Evolutionary conservation across 2,888 invertebrate genomes (phyloP), one percentile per base, ranked within the genome.

Genomic region (Drosophila subquinaria): DNA sequence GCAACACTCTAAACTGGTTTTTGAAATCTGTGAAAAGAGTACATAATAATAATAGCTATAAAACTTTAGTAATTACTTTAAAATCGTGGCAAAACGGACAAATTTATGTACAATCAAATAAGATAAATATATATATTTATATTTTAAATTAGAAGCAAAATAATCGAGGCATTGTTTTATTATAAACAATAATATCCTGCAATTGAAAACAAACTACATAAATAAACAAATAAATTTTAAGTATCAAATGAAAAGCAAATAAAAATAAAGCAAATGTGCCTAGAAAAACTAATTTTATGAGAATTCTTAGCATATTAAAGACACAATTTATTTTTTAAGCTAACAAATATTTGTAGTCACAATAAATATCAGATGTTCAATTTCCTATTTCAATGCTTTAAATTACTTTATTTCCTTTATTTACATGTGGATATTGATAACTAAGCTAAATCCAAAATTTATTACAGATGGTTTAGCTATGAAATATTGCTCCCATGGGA

Each of bases 381-480:
- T 51, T 0, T 33, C 35, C 23, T 30, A 43, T 0, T 17, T 13
- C 1, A 33, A 42, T 40, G 33, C 6, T 20, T 20, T 4, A 61
- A 51, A 35, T 53, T 17, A 17, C 17, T 17, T 17, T n/a, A 53
- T 47, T 20, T 13, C 35, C 23, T 11, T 1, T 4, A 36, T 52
- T 61, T 35, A 23, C 51, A 51, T 52, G 27, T 43, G 51, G 20
- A 20, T 42, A 23, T 64, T 20, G 38, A 43, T 65, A n/a, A 8
- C 38, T 50, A 45, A 53, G 43, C 62, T 23, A 52, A 56, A 74
- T 72, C 62, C 20, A 15, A 64, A 75, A 83, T 76, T 69, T 66
- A 73, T 73, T 82, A 69, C 68, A 76, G 38, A 81, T 83, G 77
- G 66, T 43, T 69, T 69, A 71, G 64, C 66, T 61, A 42, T 72